Base-by-base conservation (phyloP, 2,888 invertebrate species). In the Dorcus hopei region DNA sequence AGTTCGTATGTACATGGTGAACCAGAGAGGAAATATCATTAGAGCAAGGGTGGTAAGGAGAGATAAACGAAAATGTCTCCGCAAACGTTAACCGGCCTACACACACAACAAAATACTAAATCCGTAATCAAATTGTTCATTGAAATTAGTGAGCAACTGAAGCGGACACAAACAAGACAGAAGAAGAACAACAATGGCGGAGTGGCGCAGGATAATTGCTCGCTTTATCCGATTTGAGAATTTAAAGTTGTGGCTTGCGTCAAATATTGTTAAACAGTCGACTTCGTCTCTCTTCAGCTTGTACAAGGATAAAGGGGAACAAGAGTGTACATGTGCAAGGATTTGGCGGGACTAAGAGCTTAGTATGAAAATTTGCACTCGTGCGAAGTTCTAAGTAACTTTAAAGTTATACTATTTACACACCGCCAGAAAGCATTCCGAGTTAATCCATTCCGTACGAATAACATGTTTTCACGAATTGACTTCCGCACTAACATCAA, bases 61-160 rank as follows among this genome's bases (percentile, higher is more conserved):
- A 33, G 26, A 33, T 33, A 47, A 45, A 26, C 14, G 23, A 38
- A 23, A 57, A 57, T 53, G 54, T 38, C 40, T 38, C 61, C 57
- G 43, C 60, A 65, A 58, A 59, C 51, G 52, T 57, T 60, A 59
- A 55, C 62, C 49, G 56, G 26, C 26, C 26, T 33, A 52, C 60
- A 54, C 52, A 63, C 62, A 63, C 62, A 67, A 61, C 67, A 67
- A 67, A 14, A 67, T 65, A 66, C 65, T 64, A 62, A 65, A 62
- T 65, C 57, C 39, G 52, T 64, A 66, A 67, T 67, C 65, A 63
- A 67, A 67, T 67, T 67, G 66, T 67, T 65, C 63, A 65, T 66
- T 61, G 65, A 65, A 65, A 67, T 65, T 65, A 64, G 65, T 57
- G 58, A 50, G 53, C 52, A 54, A 54, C 49, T 49, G 49, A 58